Percentiles rank a stretch among this genome's conserved stretches.
These are phyloP conservation scores for Onychomys arenicola DNA, from an alignment of 2,797 vertebrate genomes.

Conservation along the genomic window DNA sequence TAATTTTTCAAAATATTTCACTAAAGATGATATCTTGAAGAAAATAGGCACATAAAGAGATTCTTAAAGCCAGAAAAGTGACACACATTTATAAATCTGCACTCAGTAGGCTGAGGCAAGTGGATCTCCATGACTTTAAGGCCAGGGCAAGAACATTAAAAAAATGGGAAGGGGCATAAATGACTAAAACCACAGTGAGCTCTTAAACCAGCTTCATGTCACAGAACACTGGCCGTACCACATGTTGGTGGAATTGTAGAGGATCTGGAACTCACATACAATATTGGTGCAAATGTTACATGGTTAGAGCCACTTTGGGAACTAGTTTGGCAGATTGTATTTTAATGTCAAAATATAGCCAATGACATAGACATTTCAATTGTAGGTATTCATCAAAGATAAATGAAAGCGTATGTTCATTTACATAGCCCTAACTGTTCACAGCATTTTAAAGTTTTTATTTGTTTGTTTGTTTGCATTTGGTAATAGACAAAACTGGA, in stretches of 20 bases:
- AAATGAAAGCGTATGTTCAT: not conserved
- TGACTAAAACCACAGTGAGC: not conserved
- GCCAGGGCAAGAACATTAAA: not conserved
- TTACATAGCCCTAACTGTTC: not conserved
- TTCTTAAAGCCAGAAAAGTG: not conserved
- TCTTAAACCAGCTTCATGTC: not conserved
- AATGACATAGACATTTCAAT: not conserved
- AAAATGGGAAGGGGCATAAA: not conserved
- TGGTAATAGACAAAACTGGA: not conserved
- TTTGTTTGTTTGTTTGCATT: not conserved
- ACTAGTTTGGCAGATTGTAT: not conserved
- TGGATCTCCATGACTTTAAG: not conserved
- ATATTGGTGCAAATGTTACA: not conserved
- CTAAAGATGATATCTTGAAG: not conserved
- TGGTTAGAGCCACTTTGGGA: not conserved
- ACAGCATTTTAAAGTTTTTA: not conserved
- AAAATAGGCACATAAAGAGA: not conserved
- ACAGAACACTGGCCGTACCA: not conserved
- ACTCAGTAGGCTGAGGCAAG: not conserved
- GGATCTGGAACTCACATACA: not conserved
- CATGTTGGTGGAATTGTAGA: too few species aligned
- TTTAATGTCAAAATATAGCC: not conserved
- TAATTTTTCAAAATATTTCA: not conserved
- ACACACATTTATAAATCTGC: not conserved
- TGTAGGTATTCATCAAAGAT: not conserved